Evolutionary conservation across 2,797 vertebrate genomes (phyloP).

Genomic region (Setipinna tenuifilis): DNA sequence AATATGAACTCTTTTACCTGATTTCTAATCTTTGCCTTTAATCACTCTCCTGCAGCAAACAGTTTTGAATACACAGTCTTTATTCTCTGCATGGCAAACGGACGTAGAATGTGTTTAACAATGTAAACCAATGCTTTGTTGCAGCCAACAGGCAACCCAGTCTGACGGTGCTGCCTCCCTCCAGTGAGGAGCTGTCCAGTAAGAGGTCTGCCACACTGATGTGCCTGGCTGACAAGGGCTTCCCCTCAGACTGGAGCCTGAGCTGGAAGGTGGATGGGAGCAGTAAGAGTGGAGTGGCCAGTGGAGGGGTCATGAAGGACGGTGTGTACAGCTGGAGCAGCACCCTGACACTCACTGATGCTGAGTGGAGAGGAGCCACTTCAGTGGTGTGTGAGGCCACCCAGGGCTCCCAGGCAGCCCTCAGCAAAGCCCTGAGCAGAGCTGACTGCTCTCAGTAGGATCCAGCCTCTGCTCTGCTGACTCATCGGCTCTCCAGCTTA

Average conservation of each 20-base stretch:
- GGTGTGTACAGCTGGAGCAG: conserved; percentile 65
- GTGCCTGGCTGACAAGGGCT: conserved; percentile 61
- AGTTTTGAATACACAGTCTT: not conserved
- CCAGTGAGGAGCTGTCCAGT: conserved; percentile 22
- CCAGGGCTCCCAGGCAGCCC: conserved; percentile 4
- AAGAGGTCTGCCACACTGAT: conserved; percentile 51
- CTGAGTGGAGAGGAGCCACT: conserved; percentile 30
- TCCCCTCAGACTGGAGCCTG: conserved; percentile 64
- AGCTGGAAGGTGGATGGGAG: conserved; percentile 60
- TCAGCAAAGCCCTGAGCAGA: conserved; percentile 39
- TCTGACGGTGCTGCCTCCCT: conserved; percentile 27
- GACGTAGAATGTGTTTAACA: not conserved
- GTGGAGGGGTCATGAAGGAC: conserved; percentile 39
- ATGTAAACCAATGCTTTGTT: not conserved
- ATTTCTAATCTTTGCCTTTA: not conserved
- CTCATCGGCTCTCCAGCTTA: not conserved
- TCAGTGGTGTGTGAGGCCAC: conserved; percentile 46
- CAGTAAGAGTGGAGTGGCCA: conserved; percentile 43
- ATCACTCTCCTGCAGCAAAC: not conserved
- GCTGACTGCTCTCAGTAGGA: conserved; percentile 50
- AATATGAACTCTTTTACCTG: too few species aligned
- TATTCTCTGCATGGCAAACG: not conserved
- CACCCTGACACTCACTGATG: conserved; percentile 59
- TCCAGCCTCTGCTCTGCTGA: conserved; percentile 30
- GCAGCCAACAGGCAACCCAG: conserved; percentile 34